Percentiles rank a stretch among this genome's conserved stretches.
Conservation (phyloP, 2,797 vertebrate genomes). For the Catostomus latipinnis region DNA sequence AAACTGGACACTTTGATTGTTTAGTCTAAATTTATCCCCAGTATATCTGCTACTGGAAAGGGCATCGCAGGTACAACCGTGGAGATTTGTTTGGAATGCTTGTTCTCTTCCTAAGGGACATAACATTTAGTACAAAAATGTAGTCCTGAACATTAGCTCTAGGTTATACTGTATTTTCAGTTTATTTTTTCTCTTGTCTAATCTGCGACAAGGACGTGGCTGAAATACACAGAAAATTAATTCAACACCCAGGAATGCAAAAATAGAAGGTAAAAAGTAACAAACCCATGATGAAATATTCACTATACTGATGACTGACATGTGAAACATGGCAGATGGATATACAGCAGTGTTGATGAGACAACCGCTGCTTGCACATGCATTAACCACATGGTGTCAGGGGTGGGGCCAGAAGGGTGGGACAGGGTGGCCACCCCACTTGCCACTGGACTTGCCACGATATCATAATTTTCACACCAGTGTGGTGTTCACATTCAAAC, state of each 20-base stretch:
- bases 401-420: too few species aligned
- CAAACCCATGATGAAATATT: conserved; percentile 24
- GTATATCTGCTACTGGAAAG: conserved; percentile 21
- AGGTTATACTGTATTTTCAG: background rate
- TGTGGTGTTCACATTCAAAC: too few species aligned
- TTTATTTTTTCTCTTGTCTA: background rate
- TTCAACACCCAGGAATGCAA: conserved; percentile 2
- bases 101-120: background rate
- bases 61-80: background rate
- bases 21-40: conserved; percentile 34
- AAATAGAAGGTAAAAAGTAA: background rate
- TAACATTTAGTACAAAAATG: background rate
- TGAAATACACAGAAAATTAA: background rate
- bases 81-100: conserved; percentile 10
- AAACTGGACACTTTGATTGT: conserved; percentile 30
- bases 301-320: conserved; percentile 25
- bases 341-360: conserved; percentile 21
- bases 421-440: too few species aligned
- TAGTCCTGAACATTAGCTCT: background rate
- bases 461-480: too few species aligned
- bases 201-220: background rate
- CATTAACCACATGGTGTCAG: conserved; percentile 41
- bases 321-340: conserved; percentile 44
- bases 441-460: too few species aligned
- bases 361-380: conserved; percentile 37